Evolutionary conservation across 2,797 vertebrate genomes (phyloP), one percentile per base, ranked within the genome.

Genomic region (Gymnoscopelus braueri): DNA sequence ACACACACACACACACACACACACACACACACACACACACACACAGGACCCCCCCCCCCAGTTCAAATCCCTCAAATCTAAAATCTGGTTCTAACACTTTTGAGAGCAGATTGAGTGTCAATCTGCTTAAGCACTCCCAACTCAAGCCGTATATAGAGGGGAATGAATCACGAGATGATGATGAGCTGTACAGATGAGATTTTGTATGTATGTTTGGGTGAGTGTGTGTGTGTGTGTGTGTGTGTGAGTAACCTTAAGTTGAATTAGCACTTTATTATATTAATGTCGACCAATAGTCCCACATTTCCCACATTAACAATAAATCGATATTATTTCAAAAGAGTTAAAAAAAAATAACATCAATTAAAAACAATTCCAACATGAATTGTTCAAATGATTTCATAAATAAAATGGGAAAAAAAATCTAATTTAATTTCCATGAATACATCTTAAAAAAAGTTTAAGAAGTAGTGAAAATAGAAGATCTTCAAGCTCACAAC

Each of bases 21-120:
- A 44, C 71, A 72, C 61, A 55, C 55, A 77, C 71, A 71, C 35
- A 71, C 35, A 35, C 23, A 50, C 55, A 44, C 39, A 44, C 39
- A 44, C 39, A 44, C 39, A 44, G n/a, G n/a, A n/a, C 77, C 74
- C 47, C 78, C 12, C 35, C 60, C 54, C 54, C 6, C 4, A 5
- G n/a, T 32, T 29, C 65, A 49, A 32, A 57, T 13, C 24, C 35
- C 44, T n/a, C n/a, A 48, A 48, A 35, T 53, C 24, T 67, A 57
- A 82, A 92, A 91, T 90, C 91, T 89, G 84, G 8, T 44, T 90
- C 92, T 91, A 89, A 91, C 89, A 91, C 89, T 91, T 44, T 90
- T 83, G 69, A 84, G 81, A 62, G 79, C 88, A 92, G 90, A 89
- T 86, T 88, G 82, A 87, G 79, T 60, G 56, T 61, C 88, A 93